These are phyloP conservation scores for Myotis daubentonii DNA, from an alignment of 2,797 vertebrate species.

Conservation along the genomic window DNA sequence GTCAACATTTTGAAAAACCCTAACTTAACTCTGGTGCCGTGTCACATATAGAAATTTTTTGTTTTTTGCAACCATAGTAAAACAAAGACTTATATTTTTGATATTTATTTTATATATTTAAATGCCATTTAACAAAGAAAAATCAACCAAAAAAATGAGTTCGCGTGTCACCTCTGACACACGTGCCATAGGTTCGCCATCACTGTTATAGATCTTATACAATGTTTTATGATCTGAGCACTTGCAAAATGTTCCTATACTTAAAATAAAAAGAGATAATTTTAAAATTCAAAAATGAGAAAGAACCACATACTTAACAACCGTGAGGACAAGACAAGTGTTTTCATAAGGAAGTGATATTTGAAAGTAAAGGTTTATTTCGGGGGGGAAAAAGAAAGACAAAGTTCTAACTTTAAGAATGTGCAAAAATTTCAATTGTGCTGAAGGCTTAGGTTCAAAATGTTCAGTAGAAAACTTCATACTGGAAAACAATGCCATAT, in stretches of 20 bases:
- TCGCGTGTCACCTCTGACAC: too few relatives aligned
- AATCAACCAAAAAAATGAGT: too few relatives aligned
- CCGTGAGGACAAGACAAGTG: background rate
- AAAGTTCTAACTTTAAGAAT: background rate
- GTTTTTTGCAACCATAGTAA: too few relatives aligned
- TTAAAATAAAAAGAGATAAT: background rate
- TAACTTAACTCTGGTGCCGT: too few relatives aligned
- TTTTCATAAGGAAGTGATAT: slow-evolving; percentile 11
- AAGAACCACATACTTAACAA: background rate
- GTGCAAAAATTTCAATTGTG: background rate
- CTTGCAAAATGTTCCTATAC: background rate
- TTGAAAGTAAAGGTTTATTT: slow-evolving; percentile 20
- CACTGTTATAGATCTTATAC: background rate
- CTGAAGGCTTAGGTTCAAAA: background rate
- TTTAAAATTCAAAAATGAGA: slow-evolving; percentile 1
- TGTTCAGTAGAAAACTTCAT: background rate
- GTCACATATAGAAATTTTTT: too few relatives aligned
- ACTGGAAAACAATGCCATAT: background rate
- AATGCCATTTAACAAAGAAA: too few relatives aligned
- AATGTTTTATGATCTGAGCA: background rate
- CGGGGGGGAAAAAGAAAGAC: background rate
- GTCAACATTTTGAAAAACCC: too few relatives aligned
- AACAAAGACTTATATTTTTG: too few relatives aligned
- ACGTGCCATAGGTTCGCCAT: too few relatives aligned
- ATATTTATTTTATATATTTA: too few relatives aligned